Evolutionary conservation across 2,888 invertebrate genomes (phyloP).

Genomic region (Corythucha ciliata): DNA sequence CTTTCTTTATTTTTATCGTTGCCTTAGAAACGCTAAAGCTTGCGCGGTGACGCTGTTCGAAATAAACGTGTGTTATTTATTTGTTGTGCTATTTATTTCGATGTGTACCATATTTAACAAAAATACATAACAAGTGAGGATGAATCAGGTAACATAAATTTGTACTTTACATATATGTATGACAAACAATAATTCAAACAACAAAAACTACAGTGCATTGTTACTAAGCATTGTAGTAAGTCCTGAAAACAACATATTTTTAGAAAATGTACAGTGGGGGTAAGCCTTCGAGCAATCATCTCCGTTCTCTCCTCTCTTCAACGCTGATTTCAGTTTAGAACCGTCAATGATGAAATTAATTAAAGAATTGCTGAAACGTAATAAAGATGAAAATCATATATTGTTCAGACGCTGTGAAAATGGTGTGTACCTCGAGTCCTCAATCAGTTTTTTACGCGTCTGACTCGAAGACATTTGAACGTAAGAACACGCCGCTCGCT

Average conservation of each 20-base stretch:
- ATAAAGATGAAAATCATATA: slow-evolving; percentile 15
- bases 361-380: slow-evolving; percentile 53
- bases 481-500: slow-evolving; percentile 50
- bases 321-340: slow-evolving; percentile 59
- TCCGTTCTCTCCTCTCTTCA: slow-evolving; percentile 53
- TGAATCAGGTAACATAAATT: background rate
- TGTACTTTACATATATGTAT: background rate
- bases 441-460: too few relatives aligned
- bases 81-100: too few relatives aligned
- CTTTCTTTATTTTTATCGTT: too few relatives aligned
- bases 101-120: too few relatives aligned
- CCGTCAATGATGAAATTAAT: slow-evolving; percentile 61
- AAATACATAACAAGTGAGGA: background rate
- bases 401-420: background rate
- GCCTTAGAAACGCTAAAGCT: too few relatives aligned
- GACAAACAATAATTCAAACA: background rate
- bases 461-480: slow-evolving; percentile 39
- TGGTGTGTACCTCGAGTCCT: background rate
- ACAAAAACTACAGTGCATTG: too few relatives aligned
- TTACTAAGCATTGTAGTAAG: too few relatives aligned
- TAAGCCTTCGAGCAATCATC: slow-evolving; percentile 53
- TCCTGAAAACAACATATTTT: slow-evolving; percentile 25
- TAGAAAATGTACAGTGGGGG: slow-evolving; percentile 53
- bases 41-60: too few relatives aligned
- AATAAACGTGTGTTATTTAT: too few relatives aligned